These are phyloP conservation scores for Glyphotaelius pellucidus DNA, from an alignment of 2,888 invertebrate genomes.

Conservation along the genomic window DNA sequence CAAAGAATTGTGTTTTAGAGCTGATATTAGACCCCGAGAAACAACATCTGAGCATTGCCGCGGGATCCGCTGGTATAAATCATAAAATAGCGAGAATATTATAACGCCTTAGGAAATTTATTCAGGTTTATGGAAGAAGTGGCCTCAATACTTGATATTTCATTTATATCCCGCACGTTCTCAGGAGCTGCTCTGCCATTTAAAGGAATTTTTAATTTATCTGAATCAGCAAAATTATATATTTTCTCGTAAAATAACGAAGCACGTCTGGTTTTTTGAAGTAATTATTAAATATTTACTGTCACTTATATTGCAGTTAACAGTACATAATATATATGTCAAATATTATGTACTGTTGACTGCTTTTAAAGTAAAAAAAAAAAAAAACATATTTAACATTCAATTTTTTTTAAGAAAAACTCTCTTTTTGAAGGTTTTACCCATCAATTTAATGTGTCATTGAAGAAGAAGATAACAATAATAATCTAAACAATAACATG, in stretches of 20 bases:
- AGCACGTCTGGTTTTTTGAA: not conserved
- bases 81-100: conserved; percentile 16
- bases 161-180: conserved; percentile 12
- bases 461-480: too few species aligned
- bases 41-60: conserved; percentile 4
- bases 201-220: not conserved
- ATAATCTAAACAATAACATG: too few species aligned
- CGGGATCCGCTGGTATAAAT: not conserved
- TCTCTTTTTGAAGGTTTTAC: too few species aligned
- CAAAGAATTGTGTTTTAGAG: not conserved
- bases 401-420: too few species aligned
- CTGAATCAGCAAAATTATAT: too few species aligned
- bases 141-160: not conserved
- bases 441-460: too few species aligned
- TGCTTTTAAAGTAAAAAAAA: too few species aligned
- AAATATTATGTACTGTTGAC: too few species aligned
- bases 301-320: too few species aligned
- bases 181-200: conserved; percentile 13
- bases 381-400: too few species aligned
- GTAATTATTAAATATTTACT: not conserved
- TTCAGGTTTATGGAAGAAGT: conserved; percentile 19
- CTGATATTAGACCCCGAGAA: not conserved
- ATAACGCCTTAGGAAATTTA: not conserved
- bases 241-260: not conserved
- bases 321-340: too few species aligned